Conservation (phyloP, 2,113 vertebrate species). For the Toxotes jaculatrix region DNA sequence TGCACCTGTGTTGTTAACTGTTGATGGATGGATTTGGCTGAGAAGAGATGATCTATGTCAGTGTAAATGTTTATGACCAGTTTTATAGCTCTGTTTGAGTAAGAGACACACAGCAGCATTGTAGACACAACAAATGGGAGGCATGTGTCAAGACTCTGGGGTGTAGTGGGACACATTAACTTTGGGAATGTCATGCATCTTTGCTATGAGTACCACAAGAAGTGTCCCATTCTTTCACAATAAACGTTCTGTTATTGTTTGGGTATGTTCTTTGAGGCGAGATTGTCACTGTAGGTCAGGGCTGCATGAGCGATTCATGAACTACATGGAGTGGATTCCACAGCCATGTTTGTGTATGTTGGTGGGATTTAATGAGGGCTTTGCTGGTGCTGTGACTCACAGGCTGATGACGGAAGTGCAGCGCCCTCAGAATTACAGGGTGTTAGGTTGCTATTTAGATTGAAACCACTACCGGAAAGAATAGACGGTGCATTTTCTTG, state of each 20-base stretch:
- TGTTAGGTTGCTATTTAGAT: slow-evolving; percentile 59
- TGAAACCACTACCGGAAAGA: slow-evolving; percentile 40
- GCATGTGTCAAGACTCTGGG: slow-evolving; percentile 20
- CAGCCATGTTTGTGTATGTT: slow-evolving; percentile 67
- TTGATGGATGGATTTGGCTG: slow-evolving; percentile 16
- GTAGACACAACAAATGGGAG: slow-evolving; percentile 29
- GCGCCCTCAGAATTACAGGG: slow-evolving; percentile 70
- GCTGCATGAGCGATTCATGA: slow-evolving; percentile 20
- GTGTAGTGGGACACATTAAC: slow-evolving; percentile 28
- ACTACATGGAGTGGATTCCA: slow-evolving; percentile 49
- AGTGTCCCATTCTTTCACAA: slow-evolving; percentile 42
- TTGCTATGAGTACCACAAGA: slow-evolving; percentile 49
- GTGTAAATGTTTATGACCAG: neutral
- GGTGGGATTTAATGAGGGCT: slow-evolving; percentile 73
- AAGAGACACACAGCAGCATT: neutral
- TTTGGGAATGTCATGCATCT: slow-evolving; percentile 56
- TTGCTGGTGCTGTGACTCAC: slow-evolving; percentile 64
- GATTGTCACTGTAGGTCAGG: slow-evolving; percentile 22
- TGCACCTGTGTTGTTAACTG: neutral
- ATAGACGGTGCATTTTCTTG: slow-evolving; percentile 21
- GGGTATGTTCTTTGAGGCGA: slow-evolving; percentile 34
- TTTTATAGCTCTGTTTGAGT: neutral
- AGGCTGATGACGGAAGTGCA: slow-evolving; percentile 61
- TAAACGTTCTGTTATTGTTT: slow-evolving; percentile 63
- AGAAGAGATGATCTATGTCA: neutral